Base-by-base conservation (phyloP, 1,140 invertebrate species). In the Orchestia grillus region DNA sequence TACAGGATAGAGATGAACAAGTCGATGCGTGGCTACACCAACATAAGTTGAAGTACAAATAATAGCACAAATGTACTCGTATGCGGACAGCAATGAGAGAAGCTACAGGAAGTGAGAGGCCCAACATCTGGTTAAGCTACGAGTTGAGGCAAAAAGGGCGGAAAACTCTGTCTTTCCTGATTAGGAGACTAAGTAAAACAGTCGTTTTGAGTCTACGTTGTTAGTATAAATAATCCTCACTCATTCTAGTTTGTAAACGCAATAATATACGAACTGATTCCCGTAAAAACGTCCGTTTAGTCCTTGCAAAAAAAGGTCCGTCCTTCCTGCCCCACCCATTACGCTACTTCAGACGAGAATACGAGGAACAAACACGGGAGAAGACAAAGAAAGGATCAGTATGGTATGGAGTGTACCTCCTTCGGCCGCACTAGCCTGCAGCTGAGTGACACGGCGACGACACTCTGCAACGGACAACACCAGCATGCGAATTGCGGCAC, bases 381-480 rank as follows among this genome's bases (percentile, higher is more conserved):
- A 8, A n/a, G 47, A 53, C 6, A 23, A 15, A 77, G 11, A 77
- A 36, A 77, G 62, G 62, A 77, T 77, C 1, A 77, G 62, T 77
- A 36, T 8, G 28, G 11, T 77, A 1, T 77, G 62, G 62, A 77
- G 62, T 77, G 28, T 91, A 91, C 88, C 88, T 91, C 88, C 88
- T 44, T 91, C 88, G 6, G 44, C 0, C 36, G 88, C 41, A 91
- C 88, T 91, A 91, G 41, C 41, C 88, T 91, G 88, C 15, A 43
- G 88, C 44, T 91, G 88, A 44, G 88, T 44, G 88, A 91, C 88
- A 28, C 88, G 88, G 88, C 88, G 88, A 41, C 88, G 88, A 91
- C 88, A 91, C 88, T 91, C 88, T 91, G 88, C 88, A 91, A 91
- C 88, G 44, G 62, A 77, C 62, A 77, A 77, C 62, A 77, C 62